Evolutionary conservation across 2,113 vertebrate species (phyloP), one percentile per base, ranked within the genome.

Genomic region (Balaeniceps rex): DNA sequence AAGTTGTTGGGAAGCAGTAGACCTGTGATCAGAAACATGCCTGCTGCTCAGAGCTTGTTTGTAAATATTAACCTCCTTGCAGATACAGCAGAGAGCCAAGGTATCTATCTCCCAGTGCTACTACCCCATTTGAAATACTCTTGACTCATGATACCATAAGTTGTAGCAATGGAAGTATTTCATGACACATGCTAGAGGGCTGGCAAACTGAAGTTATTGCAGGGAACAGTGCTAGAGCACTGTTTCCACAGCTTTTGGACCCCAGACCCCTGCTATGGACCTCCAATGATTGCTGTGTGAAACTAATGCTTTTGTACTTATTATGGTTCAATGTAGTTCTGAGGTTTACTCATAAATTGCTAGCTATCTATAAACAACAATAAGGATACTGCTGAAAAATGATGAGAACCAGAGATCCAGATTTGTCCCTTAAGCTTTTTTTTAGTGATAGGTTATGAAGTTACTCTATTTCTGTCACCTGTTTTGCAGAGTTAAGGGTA

Each of bases 151-250:
- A 49, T 89, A 44, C 34, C 21, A 75, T n/a, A 44, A 52, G 34
- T 8, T 86, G 33, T 38, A 76, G 57, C 33, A 85, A 46, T 34
- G 13, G 6, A 74, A 47, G 21, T 54, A 6, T 76, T 93, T 58
- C 0, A 1, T 47, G 63, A 51, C 34, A 51, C 0, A 0, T 51
- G 17, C 8, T 49, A 33, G 22, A 91, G 10, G n/a, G 12, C 22
- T 72, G 49, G 14, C 34, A 72, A 64, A 52, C 24, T 21, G n/a
- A 72, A 14, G 19, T 52, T 77, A 88, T 47, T 83, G 75, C 70
- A 90, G 52, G 21, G 15, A 75, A 49, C 19, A 58, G 57, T 38
- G 23, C 40, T 66, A 55, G 44, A 80, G 34, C 25, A 21, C 23
- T 40, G 9, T 75, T 93, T 71, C 26, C 26, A 47, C 0, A 6